Evolutionary conservation across 2,113 vertebrate species (phyloP).

Genomic region (Paedocypris sp.): DNA sequence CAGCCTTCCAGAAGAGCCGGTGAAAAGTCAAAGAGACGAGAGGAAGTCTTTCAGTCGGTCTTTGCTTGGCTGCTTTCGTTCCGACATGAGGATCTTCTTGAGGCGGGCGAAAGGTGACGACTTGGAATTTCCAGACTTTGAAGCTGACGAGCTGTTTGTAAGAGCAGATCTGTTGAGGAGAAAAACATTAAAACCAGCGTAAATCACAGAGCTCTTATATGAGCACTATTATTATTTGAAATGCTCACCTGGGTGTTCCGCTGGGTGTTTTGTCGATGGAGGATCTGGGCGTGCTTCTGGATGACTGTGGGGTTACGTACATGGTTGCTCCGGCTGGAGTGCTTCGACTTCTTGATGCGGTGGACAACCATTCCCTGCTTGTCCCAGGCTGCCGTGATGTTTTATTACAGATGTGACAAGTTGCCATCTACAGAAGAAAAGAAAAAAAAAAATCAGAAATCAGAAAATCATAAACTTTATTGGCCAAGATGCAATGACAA

Average conservation of each 20-base stretch:
- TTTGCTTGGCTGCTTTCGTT: constrained; percentile 60
- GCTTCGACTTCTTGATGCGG: constrained; percentile 24
- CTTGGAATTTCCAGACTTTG: constrained; percentile 58
- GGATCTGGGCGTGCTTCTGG: constrained; percentile 30
- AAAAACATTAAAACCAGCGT: too few relatives aligned
- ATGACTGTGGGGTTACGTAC: constrained; percentile 37
- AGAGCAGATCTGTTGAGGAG: constrained; percentile 37
- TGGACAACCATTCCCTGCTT: constrained; percentile 56
- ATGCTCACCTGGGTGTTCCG: constrained; percentile 39
- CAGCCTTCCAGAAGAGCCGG: too few relatives aligned
- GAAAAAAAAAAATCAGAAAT: neutral
- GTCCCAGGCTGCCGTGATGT: constrained; percentile 56
- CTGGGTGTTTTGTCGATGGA: constrained; percentile 14
- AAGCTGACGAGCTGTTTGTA: constrained; percentile 50
- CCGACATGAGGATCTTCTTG: constrained; percentile 73
- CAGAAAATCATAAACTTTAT: neutral
- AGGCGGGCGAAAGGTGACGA: constrained; percentile 76
- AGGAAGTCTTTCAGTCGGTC: constrained; percentile 79
- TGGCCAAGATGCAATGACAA: neutral
- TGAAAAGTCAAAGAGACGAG: constrained; percentile 74
- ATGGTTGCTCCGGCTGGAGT: constrained; percentile 35
- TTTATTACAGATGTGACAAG: constrained; percentile 68
- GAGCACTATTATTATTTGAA: too few relatives aligned
- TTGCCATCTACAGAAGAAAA: constrained; percentile 56
- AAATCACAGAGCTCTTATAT: too few relatives aligned